Evolutionary conservation across 2,888 invertebrate genomes (phyloP), one percentile per base, ranked within the genome.

Genomic region (Tribolium freemani): DNA sequence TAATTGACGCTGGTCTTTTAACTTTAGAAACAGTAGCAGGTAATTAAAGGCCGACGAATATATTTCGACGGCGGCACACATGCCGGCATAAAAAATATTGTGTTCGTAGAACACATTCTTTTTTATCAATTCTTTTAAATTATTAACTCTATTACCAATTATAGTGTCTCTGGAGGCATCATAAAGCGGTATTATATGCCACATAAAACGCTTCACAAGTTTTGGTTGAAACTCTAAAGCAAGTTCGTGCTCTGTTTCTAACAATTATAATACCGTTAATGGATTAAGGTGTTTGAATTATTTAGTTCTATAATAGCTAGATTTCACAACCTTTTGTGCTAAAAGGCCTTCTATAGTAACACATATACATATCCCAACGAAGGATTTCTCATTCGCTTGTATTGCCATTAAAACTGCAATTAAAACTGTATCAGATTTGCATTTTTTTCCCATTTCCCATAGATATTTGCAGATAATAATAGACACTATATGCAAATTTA

Each of bases 1-100:
- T 82, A 82, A 82, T 83, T 81, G 80, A 77, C 48, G 70, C 56
- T 54, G 69, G 57, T 67, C 69, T 70, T 71, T 71, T 73, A 72
- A 76, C 67, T 73, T 75, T 77, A 77, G 77, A 81, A 80, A 80
- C 80, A 79, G 80, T 81, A 78, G 81, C 79, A 64, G 78, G 77
- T 80, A 81, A 81, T 81, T 80, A 81, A 77, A 78, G 77, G 73
- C 78, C 76, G 75, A 78, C 76, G 38, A 38, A 26, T 26, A 26
- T 3, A 26, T 26, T 26, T 26, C 26, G 26, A 26, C 26, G 10
- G 13, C 48, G 48, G 11, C 16, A 46, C 30, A 16, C 20, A 44
- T 46, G 30, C 57, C 48, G 2, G 16, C 16, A 16, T 2, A 16
- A 16, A 16, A 16, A 16, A 16, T 16, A 16, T 16, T 16, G n/a